Percentiles rank a stretch among this genome's conserved stretches.
These are phyloP conservation scores for Steinernema khuongi DNA, from an alignment of 1,140 invertebrate genomes.

Conservation along the genomic window DNA sequence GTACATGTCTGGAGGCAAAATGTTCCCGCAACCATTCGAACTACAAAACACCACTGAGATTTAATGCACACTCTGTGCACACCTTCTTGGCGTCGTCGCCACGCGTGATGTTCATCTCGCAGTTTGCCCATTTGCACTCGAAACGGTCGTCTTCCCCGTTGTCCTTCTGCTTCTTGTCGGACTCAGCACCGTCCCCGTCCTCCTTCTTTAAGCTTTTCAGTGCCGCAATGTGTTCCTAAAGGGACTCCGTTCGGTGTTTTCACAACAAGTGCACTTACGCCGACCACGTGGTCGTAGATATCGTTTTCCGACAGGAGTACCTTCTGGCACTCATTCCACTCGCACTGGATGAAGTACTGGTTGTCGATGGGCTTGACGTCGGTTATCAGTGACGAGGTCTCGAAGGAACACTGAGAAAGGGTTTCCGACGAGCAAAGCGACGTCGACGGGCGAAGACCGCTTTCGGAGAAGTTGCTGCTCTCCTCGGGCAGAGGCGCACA, in stretches of 20 bases:
- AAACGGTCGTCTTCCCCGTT: not conserved
- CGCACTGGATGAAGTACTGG: not conserved
- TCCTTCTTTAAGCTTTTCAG: not conserved
- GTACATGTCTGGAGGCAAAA: not conserved
- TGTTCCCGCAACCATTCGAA: not conserved
- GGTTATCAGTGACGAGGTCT: not conserved
- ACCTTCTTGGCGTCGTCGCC: not conserved
- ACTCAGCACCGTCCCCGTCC: not conserved
- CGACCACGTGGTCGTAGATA: not conserved
- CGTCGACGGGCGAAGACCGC: not conserved
- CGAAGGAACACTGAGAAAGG: not conserved
- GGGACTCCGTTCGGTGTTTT: not conserved
- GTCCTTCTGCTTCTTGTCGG: not conserved
- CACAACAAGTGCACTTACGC: not conserved
- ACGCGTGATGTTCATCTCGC: constrained; percentile 6
- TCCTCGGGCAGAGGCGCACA: not conserved
- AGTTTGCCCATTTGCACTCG: not conserved
- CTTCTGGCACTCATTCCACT: not conserved
- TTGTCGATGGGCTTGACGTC: not conserved
- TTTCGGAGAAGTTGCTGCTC: not conserved
- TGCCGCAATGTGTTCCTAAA: not conserved
- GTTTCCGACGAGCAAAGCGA: not conserved
- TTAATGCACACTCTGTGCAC: not conserved
- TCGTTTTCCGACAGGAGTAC: not conserved
- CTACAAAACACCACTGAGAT: not conserved